A percentile compares a stretch with the other conserved stretches of the same genome.
Conservation (phyloP, 2,888 invertebrate species). For the Holacanthella duospinosa region DNA sequence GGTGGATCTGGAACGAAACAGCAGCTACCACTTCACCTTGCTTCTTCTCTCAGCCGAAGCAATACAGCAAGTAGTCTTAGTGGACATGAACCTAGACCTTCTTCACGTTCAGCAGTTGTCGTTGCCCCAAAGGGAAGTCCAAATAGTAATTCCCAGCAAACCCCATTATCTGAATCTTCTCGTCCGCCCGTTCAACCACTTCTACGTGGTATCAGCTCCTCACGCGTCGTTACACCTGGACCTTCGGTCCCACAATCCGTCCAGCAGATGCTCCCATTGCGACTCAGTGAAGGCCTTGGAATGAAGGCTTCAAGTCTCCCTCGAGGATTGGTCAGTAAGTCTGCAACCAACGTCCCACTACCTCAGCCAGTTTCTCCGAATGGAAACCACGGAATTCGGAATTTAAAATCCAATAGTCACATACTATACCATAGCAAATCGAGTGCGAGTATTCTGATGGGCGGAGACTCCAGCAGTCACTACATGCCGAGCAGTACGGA, state of each 20-base stretch:
- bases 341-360: slow-evolving; percentile 22
- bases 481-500: slow-evolving; percentile 29
- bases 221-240: not conserved
- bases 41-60: slow-evolving; percentile 44
- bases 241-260: slow-evolving; percentile 8
- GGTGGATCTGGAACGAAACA: slow-evolving; percentile 52
- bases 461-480: slow-evolving; percentile 13
- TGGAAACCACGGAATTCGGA: slow-evolving; percentile 13
- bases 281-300: slow-evolving; percentile 31
- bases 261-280: slow-evolving; percentile 35
- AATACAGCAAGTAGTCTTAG: slow-evolving; percentile 5
- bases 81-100: slow-evolving; percentile 21
- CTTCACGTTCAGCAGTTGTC: slow-evolving; percentile 18
- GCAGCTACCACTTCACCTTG: slow-evolving; percentile 78
- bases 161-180: not conserved
- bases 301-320: slow-evolving; percentile 36
- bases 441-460: slow-evolving; percentile 12
- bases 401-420: slow-evolving; percentile 17
- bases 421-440: slow-evolving; percentile 26
- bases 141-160: not conserved
- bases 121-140: not conserved
- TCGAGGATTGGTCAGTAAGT: slow-evolving; percentile 33
- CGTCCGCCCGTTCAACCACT: not conserved
- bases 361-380: slow-evolving; percentile 8
- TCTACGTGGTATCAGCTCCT: not conserved